These are phyloP conservation scores for Avahi laniger DNA, from an alignment of 2,797 vertebrate species.

Conservation along the genomic window DNA sequence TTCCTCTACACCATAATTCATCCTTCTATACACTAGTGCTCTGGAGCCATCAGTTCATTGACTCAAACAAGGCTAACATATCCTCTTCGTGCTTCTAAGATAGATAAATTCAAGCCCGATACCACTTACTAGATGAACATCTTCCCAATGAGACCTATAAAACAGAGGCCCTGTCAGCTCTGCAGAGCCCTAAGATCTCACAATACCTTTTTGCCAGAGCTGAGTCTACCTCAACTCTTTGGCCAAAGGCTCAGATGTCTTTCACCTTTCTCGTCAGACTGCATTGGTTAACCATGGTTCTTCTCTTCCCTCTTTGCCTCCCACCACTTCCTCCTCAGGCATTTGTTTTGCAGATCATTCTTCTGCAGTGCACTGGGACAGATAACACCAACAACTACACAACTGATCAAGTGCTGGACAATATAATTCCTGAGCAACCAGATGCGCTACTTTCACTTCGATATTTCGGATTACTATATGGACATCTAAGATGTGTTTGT, in stretches of 20 bases:
- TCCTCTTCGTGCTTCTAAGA: neutral
- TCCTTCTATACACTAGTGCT: neutral
- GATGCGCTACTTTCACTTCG: neutral
- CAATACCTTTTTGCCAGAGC: neutral
- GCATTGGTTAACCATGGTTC: neutral
- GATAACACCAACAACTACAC: neutral
- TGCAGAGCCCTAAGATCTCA: neutral
- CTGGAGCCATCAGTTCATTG: neutral
- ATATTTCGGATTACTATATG: neutral
- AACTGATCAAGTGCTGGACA: neutral
- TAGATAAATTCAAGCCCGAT: neutral
- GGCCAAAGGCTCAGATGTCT: neutral
- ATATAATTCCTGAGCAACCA: neutral
- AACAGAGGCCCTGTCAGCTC: neutral
- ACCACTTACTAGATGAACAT: neutral
- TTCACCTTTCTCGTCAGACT: neutral
- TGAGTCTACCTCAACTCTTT: neutral
- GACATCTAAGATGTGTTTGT: neutral
- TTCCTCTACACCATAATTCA: neutral
- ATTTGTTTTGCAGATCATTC: neutral
- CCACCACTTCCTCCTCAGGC: neutral
- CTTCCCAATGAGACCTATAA: conserved; percentile 29
- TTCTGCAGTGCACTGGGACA: neutral
- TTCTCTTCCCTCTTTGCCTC: neutral
- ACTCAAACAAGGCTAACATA: neutral